These are phyloP conservation scores for Sebastes kiyomatsui DNA, from an alignment of 2,797 vertebrate genomes.

Conservation along the genomic window DNA sequence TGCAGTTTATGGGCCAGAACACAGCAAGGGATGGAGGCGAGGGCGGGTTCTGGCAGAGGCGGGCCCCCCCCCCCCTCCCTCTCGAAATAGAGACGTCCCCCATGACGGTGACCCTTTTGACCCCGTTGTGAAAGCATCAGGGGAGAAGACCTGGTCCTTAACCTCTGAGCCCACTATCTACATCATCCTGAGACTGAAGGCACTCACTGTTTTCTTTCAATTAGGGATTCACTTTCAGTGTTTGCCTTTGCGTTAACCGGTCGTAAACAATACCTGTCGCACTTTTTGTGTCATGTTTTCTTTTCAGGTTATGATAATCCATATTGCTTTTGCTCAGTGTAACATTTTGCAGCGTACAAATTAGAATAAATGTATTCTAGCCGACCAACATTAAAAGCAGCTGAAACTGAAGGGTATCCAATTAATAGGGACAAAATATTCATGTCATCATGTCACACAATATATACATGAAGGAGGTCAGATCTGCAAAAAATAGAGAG, in stretches of 20 bases:
- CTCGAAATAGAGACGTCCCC: constrained; percentile 66
- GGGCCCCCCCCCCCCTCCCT: background rate
- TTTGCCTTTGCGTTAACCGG: constrained; percentile 1
- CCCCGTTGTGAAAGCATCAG: constrained; percentile 77
- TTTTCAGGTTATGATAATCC: background rate
- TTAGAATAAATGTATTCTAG: background rate
- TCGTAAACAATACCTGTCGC: background rate
- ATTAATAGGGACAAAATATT: background rate
- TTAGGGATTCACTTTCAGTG: constrained; percentile 24
- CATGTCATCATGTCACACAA: background rate
- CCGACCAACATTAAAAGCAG: background rate
- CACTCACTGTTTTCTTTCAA: constrained; percentile 49
- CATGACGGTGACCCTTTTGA: constrained; percentile 79
- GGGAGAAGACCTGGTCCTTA: constrained; percentile 76
- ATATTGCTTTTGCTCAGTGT: background rate
- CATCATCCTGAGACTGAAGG: constrained; percentile 7
- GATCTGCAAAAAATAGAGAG: background rate
- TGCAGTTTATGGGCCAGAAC: constrained; percentile 92
- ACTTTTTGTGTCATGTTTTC: background rate
- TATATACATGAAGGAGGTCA: background rate
- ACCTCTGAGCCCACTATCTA: constrained; percentile 48
- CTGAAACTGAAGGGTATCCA: background rate
- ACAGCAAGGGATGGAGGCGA: constrained; percentile 76
- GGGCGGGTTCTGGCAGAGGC: constrained; percentile 77
- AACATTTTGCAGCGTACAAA: background rate